Percentiles rank a stretch among this genome's conserved stretches.
These are phyloP conservation scores for Adineta ricciae DNA, from an alignment of 2,888 invertebrate genomes.

Conservation along the genomic window DNA sequence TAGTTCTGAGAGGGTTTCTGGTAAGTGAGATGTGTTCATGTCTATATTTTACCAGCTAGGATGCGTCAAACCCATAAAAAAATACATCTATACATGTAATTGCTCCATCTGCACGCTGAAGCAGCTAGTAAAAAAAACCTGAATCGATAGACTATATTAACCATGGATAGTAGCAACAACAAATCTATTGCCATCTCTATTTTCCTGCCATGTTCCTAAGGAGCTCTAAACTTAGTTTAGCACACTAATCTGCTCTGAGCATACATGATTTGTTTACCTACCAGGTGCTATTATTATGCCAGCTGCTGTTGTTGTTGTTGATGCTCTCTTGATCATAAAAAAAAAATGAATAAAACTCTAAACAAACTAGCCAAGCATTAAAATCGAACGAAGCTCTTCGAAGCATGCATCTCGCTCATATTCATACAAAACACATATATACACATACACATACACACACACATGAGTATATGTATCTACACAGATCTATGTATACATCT, in stretches of 20 bases:
- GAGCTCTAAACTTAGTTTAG: background rate
- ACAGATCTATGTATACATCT: background rate
- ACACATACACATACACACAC: background rate
- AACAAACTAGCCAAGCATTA: background rate
- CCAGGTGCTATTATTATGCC: background rate
- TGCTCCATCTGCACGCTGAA: slow-evolving; percentile 13
- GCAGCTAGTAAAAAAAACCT: background rate
- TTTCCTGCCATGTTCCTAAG: background rate
- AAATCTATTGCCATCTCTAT: background rate
- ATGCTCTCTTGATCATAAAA: background rate
- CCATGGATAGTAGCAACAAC: background rate
- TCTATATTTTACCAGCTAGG: background rate
- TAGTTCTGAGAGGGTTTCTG: background rate
- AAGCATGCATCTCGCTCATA: background rate
- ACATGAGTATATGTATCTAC: background rate
- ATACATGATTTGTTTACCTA: background rate
- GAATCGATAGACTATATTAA: background rate
- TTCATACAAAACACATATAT: background rate
- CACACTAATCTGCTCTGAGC: slow-evolving; percentile 8
- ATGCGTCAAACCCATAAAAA: background rate
- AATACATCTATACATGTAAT: background rate
- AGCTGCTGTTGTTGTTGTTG: slow-evolving; percentile 4
- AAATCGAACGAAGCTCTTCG: background rate
- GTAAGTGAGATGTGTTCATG: background rate
- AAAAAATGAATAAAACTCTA: too few species aligned